These are phyloP conservation scores for Myiotriccus ornatus DNA, from an alignment of 2,797 vertebrate genomes.

Conservation along the genomic window DNA sequence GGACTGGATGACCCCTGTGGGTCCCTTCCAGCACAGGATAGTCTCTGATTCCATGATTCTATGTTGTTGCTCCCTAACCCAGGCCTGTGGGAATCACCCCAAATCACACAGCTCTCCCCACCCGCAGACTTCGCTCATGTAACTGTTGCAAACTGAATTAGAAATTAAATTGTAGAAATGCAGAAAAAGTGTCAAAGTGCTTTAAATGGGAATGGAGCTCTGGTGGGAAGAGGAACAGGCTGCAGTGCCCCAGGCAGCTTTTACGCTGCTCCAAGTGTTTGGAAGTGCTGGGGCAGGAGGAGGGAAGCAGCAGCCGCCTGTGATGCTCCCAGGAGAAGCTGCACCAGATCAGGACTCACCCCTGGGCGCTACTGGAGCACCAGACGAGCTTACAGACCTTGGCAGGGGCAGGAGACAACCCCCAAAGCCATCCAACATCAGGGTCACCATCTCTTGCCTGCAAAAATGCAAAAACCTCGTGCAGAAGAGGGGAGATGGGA, in stretches of 20 bases:
- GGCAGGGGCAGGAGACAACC: not conserved
- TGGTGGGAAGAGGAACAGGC: not conserved
- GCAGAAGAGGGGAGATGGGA: not conserved
- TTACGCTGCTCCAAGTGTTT: not conserved
- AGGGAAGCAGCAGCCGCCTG: not conserved
- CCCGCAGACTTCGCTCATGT: accelerated
- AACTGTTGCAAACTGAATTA: accelerated
- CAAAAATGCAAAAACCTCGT: not conserved
- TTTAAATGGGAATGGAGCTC: not conserved
- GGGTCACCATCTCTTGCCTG: not conserved
- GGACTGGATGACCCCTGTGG: not conserved
- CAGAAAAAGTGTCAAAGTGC: not conserved
- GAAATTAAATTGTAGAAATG: accelerated
- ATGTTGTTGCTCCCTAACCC: not conserved
- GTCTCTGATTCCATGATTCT: accelerated
- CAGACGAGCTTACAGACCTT: not conserved
- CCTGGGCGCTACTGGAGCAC: not conserved
- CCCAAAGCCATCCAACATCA: not conserved
- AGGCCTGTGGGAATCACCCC: not conserved
- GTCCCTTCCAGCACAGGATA: not conserved
- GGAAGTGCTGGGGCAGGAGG: not conserved
- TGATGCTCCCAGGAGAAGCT: not conserved
- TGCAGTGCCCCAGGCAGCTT: not conserved
- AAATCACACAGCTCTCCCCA: not conserved
- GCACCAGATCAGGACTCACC: not conserved